Base-by-base conservation (phyloP, 2,797 vertebrate genomes). In the Neomorphus geoffroyi region DNA sequence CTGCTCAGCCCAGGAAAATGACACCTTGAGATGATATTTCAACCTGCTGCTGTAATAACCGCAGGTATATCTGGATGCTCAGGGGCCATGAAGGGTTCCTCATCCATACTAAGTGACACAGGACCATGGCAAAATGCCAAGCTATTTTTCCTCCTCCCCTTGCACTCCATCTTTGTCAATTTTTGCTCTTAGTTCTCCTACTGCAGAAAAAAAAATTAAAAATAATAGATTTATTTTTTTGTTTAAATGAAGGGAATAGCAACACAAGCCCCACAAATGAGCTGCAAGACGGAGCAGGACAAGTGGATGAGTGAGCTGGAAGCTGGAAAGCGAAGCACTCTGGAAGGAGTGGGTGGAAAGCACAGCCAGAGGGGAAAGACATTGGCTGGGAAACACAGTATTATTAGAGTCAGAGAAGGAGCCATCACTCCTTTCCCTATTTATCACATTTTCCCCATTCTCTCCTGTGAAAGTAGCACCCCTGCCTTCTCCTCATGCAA, bases 161-260 rank as follows among this genome's bases (percentile, higher is more conserved):
- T 66, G 74, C 43, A 69, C 85, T 83, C 88, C 79, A 92, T 62
- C 54, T 90, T 51, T 79, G 86, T 74, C 93, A 93, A 95, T 30
- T 88, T 86, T 83, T 87, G 85, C 90, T 92, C 65, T 95, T 73
- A 39, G 57, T 46, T 96, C 91, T 95, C 93, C 88, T 94, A 94
- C 80, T 88, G 65, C 79, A 85, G 88, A 3, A 60, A 78, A 85
- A 92, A 66, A 24, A 41, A 56, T n/a, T n/a, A 2, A 24, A 18
- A 39, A 32, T 13, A 54, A 21, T 21, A 19, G 37, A 28, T n/a
- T 4, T 1, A 35, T 3, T 1, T 67, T 89, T 97, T 48, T 96
- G 97, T 48, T 96, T 21, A 85, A 95, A 90, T 43, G 79, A 88
- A 80, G 67, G 80, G 86, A 91, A 95, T 32, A 64, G 75, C 62